Conservation (phyloP, 2,888 invertebrate genomes). For the Andrena hattorfiana region DNA sequence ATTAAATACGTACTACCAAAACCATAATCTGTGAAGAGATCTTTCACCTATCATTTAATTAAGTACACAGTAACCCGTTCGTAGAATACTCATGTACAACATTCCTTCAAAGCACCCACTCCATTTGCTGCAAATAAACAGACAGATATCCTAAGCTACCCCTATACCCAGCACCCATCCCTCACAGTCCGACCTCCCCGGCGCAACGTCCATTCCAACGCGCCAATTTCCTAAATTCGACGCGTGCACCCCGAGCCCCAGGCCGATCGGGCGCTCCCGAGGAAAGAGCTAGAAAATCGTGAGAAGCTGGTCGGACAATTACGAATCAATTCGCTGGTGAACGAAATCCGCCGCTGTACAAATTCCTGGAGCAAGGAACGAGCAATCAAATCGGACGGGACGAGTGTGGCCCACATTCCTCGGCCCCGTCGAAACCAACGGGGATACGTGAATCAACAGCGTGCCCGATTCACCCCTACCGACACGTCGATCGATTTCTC, state of each 20-base stretch:
- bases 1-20: no score
- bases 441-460: slow-evolving; percentile 55
- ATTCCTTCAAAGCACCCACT: no score
- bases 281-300: slow-evolving; percentile 1
- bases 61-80: no score
- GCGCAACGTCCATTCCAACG: not conserved
- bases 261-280: not conserved
- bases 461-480: slow-evolving; percentile 34
- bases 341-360: slow-evolving; percentile 17
- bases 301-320: slow-evolving; percentile 34
- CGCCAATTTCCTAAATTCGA: not conserved
- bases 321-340: slow-evolving; percentile 40
- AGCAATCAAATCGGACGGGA: slow-evolving; percentile 43
- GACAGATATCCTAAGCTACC: no score
- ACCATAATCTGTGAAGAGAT: no score
- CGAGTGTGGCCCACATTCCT: slow-evolving; percentile 25
- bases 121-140: no score
- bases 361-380: slow-evolving; percentile 33
- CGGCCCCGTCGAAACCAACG: slow-evolving; percentile 29
- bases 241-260: not conserved
- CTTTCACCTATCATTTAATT: no score
- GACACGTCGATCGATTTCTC: slow-evolving; percentile 50
- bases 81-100: no score
- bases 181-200: not conserved
- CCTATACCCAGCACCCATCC: not conserved